These are phyloP conservation scores for Drosophila orena DNA, from an alignment of 1,140 invertebrate genomes.

Conservation along the genomic window DNA sequence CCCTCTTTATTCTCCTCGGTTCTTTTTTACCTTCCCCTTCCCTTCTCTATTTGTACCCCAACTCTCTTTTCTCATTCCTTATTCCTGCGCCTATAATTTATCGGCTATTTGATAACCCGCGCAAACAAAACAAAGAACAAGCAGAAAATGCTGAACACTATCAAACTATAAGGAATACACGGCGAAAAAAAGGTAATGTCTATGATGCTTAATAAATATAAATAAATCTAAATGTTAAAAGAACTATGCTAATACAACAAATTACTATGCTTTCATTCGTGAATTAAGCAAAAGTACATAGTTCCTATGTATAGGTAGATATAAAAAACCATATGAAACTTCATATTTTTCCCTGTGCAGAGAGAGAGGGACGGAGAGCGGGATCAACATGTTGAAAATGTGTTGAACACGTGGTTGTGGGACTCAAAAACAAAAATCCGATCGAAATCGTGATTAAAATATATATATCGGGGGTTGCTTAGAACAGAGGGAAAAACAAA, in stretches of 20 bases:
- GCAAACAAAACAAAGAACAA: constrained; percentile 43
- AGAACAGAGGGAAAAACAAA: constrained; percentile 16
- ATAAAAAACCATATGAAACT: no score
- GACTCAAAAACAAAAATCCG: constrained; percentile 12
- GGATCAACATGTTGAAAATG: constrained; percentile 72
- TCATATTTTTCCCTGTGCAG: not conserved
- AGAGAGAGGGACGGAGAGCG: constrained; percentile 19
- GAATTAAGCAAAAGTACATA: no score
- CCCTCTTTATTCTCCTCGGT: constrained; percentile 1
- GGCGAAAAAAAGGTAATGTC: not conserved
- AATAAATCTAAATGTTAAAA: no score
- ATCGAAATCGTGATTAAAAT: constrained; percentile 41
- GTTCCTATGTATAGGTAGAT: no score
- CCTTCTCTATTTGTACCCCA: not conserved
- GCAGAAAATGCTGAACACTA: not conserved
- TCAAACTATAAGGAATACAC: constrained; percentile 33
- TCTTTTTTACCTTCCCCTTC: not conserved
- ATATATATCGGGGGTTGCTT: constrained; percentile 11
- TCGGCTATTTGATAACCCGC: constrained; percentile 77
- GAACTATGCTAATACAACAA: no score
- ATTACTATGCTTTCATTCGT: no score
- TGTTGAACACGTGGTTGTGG: constrained; percentile 73
- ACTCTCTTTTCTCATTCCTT: not conserved
- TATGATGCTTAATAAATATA: not conserved
- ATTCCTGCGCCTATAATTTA: constrained; percentile 57